phyloP scores from a whole-genome alignment of 1,140 invertebrate genomes.

The Tetranychus cinnabarinus region DNA sequence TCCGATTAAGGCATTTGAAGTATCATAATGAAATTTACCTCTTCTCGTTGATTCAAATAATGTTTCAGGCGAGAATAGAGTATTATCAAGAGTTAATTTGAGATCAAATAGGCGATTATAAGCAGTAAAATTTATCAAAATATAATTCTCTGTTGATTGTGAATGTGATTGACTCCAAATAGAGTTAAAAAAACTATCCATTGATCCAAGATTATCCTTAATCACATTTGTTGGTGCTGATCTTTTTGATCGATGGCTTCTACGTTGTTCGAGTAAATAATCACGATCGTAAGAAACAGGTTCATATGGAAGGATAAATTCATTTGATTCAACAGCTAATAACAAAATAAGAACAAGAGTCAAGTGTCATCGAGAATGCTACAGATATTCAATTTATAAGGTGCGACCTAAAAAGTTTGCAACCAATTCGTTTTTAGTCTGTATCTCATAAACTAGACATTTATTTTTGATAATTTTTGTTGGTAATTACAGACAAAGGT shows the following conservation, averaged over 20 bases:
- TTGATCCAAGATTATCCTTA: neutral
- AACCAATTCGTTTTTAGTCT: too few relatives aligned
- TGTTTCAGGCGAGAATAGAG: conserved; percentile 48
- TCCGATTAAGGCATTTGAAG: conserved; percentile 50
- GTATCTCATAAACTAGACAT: too few relatives aligned
- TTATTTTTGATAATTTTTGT: too few relatives aligned
- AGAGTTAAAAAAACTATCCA: neutral
- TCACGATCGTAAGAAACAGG: conserved; percentile 27
- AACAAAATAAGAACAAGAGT: too few relatives aligned
- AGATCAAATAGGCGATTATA: conserved; percentile 39
- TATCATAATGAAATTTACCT: conserved; percentile 44
- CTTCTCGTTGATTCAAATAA: conserved; percentile 39
- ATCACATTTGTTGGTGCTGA: too few relatives aligned
- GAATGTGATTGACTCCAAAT: too few relatives aligned
- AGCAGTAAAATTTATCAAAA: conserved; percentile 9
- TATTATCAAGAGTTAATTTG: conserved; percentile 40
- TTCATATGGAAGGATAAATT: conserved; percentile 29
- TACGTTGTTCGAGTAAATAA: conserved; percentile 22
- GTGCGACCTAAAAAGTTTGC: too few relatives aligned
- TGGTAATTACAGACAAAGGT: too few relatives aligned
- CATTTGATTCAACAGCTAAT: conserved; percentile 23
- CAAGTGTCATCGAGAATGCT: too few relatives aligned
- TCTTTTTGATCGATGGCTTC: conserved; percentile 9
- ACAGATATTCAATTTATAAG: too few relatives aligned
- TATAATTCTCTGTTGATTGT: conserved; percentile 13